phyloP scores from a whole-genome alignment of 1,140 invertebrate genomes.

The Neodiprion fabricii region DNA sequence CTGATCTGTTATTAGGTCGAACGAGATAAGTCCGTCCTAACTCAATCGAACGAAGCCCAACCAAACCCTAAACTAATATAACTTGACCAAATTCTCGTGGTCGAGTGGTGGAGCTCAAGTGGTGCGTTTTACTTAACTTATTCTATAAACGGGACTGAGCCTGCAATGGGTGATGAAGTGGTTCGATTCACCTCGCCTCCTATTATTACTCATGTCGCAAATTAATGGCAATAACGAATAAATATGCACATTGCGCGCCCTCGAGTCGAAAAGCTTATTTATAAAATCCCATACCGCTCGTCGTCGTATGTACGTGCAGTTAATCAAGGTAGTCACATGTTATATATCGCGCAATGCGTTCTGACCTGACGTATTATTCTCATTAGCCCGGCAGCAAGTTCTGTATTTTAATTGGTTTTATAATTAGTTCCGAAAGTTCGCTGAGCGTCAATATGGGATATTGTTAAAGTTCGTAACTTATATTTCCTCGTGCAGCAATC shows the following conservation, averaged over 20 bases:
- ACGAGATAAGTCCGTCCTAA: neutral
- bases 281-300: no score
- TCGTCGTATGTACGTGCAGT: no score
- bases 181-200: no score
- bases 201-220: no score
- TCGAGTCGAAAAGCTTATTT: no score
- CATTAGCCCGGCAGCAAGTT: neutral
- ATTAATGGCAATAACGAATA: no score
- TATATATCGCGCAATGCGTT: neutral
- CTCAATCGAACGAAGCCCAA: neutral
- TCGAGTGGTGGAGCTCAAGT: neutral
- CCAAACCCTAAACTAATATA: neutral
- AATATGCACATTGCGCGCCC: no score
- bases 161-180: no score
- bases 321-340: no score
- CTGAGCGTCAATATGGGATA: neutral
- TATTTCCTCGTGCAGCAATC: neutral
- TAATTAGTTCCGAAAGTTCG: neutral
- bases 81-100: neutral
- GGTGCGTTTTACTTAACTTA: neutral
- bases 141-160: no score
- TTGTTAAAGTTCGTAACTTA: neutral
- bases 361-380: neutral
- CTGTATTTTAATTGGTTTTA: neutral
- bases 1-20: neutral